A percentile compares a stretch with the other conserved stretches of the same genome.
Conservation (phyloP, 37 sponge, comb jelly and placozoan genomes). For the Spongilla lacustris region DNA sequence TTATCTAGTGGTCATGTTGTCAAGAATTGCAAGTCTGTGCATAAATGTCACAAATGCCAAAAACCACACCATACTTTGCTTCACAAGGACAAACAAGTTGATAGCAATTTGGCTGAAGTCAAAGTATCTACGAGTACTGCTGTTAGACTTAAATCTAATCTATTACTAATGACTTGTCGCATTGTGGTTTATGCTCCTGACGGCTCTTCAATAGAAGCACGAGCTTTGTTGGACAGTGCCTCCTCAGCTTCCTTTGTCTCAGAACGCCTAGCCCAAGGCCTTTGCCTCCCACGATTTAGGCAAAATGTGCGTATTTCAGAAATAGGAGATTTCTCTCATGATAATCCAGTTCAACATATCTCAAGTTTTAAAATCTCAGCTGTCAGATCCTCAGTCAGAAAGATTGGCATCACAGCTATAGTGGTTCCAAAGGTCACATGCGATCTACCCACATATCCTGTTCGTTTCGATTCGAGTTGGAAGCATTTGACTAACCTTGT, state of each 20-base stretch:
- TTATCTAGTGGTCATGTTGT: constrained; percentile 34
- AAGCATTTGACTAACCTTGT: constrained; percentile 35
- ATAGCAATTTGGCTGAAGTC: neutral
- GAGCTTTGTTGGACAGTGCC: constrained; percentile 51
- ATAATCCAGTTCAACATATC: constrained; percentile 27
- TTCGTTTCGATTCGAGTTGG: constrained; percentile 32
- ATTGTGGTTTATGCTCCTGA: constrained; percentile 43
- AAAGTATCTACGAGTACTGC: constrained; percentile 17
- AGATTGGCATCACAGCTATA: constrained; percentile 35
- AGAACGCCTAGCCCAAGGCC: constrained; percentile 46
- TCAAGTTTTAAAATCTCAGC: constrained; percentile 25
- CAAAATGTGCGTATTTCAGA: constrained; percentile 45
- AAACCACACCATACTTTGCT: constrained; percentile 54
- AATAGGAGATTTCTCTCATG: constrained; percentile 37
- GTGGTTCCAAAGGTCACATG: constrained; percentile 40
- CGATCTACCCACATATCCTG: constrained; percentile 41
- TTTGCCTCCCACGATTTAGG: constrained; percentile 29
- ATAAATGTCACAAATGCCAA: constrained; percentile 51
- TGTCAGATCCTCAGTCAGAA: constrained; percentile 17
- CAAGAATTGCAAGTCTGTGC: constrained; percentile 43
- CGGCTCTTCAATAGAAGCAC: constrained; percentile 52
- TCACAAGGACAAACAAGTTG: constrained; percentile 19
- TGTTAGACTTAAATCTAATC: constrained; percentile 19
- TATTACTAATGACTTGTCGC: constrained; percentile 39
- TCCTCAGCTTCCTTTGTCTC: constrained; percentile 49